Conservation (phyloP, 2,888 invertebrate species). For the Actias luna region DNA sequence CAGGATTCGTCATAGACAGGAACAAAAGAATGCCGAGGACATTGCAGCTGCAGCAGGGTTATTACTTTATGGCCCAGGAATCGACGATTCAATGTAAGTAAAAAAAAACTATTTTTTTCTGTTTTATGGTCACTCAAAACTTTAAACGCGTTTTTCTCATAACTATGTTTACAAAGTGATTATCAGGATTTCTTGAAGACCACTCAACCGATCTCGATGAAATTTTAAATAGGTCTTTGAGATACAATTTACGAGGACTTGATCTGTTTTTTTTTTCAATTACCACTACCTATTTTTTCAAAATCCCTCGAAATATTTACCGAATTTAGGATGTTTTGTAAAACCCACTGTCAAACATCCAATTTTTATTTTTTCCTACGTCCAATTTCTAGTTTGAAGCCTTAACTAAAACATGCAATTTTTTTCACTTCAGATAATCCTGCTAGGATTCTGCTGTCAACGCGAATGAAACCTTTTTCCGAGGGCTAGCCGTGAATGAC, state of each 20-base stretch:
- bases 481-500: neutral
- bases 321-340: neutral
- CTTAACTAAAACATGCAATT: neutral
- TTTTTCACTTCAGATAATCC: neutral
- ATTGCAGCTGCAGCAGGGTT: too few relatives aligned
- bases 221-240: slow-evolving; percentile 8
- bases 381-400: neutral
- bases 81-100: slow-evolving; percentile 10
- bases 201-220: slow-evolving; percentile 13
- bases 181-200: neutral
- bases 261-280: neutral
- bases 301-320: neutral
- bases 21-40: too few relatives aligned
- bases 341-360: neutral
- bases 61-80: slow-evolving; percentile 15
- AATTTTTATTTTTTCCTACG: neutral
- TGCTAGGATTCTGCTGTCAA: neutral
- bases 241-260: slow-evolving; percentile 8
- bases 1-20: too few relatives aligned
- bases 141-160: slow-evolving; percentile 8
- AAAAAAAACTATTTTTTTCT: slow-evolving; percentile 9
- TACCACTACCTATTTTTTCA: neutral
- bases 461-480: neutral
- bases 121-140: slow-evolving; percentile 19
- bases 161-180: slow-evolving; percentile 11